These are phyloP conservation scores for Adelges cooleyi DNA, from an alignment of 1,140 invertebrate species.

Conservation along the genomic window DNA sequence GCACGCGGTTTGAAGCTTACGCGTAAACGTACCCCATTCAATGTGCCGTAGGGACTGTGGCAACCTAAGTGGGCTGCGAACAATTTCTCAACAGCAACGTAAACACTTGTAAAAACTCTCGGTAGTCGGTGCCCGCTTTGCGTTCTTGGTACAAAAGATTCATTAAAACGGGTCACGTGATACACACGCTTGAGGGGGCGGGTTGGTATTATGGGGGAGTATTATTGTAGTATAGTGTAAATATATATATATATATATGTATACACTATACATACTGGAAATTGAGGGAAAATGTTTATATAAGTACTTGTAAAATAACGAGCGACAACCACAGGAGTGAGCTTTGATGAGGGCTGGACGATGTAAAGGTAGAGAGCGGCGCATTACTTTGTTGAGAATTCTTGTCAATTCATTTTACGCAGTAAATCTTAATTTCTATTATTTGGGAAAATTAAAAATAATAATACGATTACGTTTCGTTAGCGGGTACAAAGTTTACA, in stretches of 20 bases:
- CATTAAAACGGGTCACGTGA: conserved; percentile 25
- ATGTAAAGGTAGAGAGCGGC: too few relatives aligned
- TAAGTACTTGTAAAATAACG: conserved; percentile 25
- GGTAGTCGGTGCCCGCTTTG: not conserved
- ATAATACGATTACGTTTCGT: too few relatives aligned
- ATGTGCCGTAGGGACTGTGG: not conserved
- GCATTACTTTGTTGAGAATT: too few relatives aligned
- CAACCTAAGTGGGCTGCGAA: not conserved
- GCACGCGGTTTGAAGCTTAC: too few relatives aligned
- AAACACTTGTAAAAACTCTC: conserved; percentile 1
- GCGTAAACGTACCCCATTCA: too few relatives aligned
- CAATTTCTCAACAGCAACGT: not conserved
- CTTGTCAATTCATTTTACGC: too few relatives aligned
- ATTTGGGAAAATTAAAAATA: too few relatives aligned
- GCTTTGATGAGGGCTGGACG: too few relatives aligned
- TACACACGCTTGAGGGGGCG: not conserved
- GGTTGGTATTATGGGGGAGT: not conserved
- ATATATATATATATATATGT: too few relatives aligned
- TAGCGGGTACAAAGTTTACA: too few relatives aligned
- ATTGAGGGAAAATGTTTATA: conserved; percentile 17
- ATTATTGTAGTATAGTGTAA: not conserved
- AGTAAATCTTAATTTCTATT: too few relatives aligned
- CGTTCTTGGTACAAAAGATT: conserved; percentile 1
- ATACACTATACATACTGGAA: not conserved
- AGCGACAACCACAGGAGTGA: too few relatives aligned